Base-by-base conservation (phyloP, 2,888 invertebrate genomes). In the Thera britannica region DNA sequence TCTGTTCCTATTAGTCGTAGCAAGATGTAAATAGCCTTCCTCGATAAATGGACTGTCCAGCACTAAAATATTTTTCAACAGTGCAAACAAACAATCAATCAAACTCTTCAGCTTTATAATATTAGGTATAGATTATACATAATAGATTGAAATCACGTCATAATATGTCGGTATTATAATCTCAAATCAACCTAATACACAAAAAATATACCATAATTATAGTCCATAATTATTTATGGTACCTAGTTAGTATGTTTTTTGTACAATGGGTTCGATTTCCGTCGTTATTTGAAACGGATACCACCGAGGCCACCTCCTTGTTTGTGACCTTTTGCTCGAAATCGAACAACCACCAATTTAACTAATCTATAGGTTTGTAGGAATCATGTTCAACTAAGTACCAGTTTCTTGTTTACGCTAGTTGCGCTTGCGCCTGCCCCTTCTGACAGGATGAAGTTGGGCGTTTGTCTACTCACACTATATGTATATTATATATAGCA, bases 211-310 rank as follows among this genome's bases (percentile, higher is more conserved):
- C 46, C 34, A 41, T 62, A 58, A 62, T 64, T 11, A 57, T 54
- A 55, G 65, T 55, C 36, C 34, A 64, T 61, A 44, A 61, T 65
- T 63, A 51, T 51, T 51, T 51, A 51, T 34, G 7, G 51, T 51
- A 6, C 23, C 23, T 23, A 23, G 23, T 23, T 6, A 23, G 51
- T 34, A 38, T 52, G 23, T 79, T 83, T 83, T 84, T 84, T 80
- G 75, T 77, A 71, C 76, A 82, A 83, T 84, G 77, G 75, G 77
- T 76, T 73, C 73, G 71, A 78, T 85, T 88, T 89, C 88, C 89
- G 87, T 75, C 83, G 77, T 76, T 79, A 79, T 79, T 78, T 80
- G 81, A 77, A 85, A 79, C 89, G 90, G 90, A 90, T 85, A 83
- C 83, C 76, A 67, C 23, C 89, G 83, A 90, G 90, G 90, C 74